A percentile compares a stretch with the other conserved stretches of the same genome.
Evolutionary conservation across 2,797 vertebrate species (phyloP).

Genomic region (Schizopygopsis malacanthus): DNA sequence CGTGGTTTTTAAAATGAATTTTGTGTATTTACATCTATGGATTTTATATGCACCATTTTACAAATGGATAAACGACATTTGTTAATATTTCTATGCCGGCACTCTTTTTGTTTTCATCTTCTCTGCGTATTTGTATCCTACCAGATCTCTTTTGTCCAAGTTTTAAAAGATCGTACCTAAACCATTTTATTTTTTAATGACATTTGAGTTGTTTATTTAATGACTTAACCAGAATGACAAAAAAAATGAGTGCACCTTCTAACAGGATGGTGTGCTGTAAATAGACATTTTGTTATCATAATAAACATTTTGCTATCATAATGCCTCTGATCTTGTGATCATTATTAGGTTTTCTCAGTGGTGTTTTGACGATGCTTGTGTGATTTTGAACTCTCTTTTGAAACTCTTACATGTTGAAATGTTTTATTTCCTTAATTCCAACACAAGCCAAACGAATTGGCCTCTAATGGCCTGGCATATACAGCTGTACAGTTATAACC

Average conservation of each 20-base stretch:
- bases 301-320: conserved; percentile 62
- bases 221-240: conserved; percentile 35
- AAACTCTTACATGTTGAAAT: not conserved
- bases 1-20: conserved; percentile 54
- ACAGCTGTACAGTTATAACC: not conserved
- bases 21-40: conserved; percentile 52
- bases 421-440: not conserved
- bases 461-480: not conserved
- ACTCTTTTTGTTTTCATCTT: conserved; percentile 9
- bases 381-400: not conserved
- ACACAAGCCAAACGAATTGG: not conserved
- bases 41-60: conserved; percentile 58
- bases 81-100: conserved; percentile 12
- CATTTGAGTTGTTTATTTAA: conserved; percentile 57
- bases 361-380: not conserved
- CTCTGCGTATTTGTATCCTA: conserved; percentile 40
- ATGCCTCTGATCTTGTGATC: conserved; percentile 13
- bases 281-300: conserved; percentile 55
- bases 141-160: conserved; percentile 28
- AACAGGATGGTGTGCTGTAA: conserved; percentile 51
- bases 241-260: conserved; percentile 17
- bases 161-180: conserved; percentile 52
- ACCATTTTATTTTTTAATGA: conserved; percentile 58
- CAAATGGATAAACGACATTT: conserved; percentile 45
- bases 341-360: not conserved